Conservation (phyloP, 2,888 invertebrate genomes). For the Conchocele bisecta region DNA sequence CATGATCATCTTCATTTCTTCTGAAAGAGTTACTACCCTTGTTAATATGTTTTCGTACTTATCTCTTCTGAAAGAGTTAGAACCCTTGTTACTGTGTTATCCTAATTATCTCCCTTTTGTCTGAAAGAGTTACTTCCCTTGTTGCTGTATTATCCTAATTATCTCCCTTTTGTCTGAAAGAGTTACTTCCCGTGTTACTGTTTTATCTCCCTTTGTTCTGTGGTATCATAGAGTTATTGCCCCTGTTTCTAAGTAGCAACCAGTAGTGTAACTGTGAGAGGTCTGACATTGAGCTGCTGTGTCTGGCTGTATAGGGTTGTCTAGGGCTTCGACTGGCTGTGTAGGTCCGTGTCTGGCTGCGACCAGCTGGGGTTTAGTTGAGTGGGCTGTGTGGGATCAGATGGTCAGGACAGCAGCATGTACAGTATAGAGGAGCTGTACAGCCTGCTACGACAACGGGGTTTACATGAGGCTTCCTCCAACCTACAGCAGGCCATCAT, state of each 20-base stretch:
- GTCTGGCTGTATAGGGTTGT: too few relatives aligned
- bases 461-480: conserved; percentile 2
- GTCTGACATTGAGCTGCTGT: too few relatives aligned
- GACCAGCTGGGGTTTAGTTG: too few relatives aligned
- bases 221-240: too few relatives aligned
- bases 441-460: neutral
- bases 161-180: conserved; percentile 11
- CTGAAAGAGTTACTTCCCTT: conserved; percentile 24
- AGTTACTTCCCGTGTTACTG: conserved; percentile 33
- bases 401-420: neutral
- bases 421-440: conserved; percentile 15
- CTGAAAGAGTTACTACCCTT: conserved; percentile 1
- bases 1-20: neutral
- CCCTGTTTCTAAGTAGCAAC: too few relatives aligned
- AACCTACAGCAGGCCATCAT: conserved; percentile 66
- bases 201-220: too few relatives aligned
- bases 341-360: too few relatives aligned
- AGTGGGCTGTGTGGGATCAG: neutral
- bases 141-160: conserved; percentile 5
- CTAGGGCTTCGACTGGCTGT: too few relatives aligned
- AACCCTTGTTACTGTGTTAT: conserved; percentile 16
- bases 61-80: conserved; percentile 13
- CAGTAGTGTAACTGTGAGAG: too few relatives aligned
- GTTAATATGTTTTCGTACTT: conserved; percentile 1
- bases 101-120: conserved; percentile 12